Percentiles rank a stretch among this genome's conserved stretches.
Evolutionary conservation across 2,888 invertebrate genomes (phyloP).

Genomic region (Latrodectus hesperus): DNA sequence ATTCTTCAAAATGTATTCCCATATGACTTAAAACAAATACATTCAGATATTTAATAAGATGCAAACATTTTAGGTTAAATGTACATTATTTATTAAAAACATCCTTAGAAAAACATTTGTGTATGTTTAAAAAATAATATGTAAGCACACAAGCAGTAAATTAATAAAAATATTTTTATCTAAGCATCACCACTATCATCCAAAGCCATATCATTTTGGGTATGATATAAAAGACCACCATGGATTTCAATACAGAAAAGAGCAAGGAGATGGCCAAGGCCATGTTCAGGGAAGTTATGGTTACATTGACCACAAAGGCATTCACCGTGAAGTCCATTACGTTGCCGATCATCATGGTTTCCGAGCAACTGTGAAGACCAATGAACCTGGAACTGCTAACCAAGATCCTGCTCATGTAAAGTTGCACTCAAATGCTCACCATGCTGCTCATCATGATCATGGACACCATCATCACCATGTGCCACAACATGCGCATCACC

Average conservation of each 20-base stretch:
- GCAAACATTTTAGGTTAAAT: not conserved
- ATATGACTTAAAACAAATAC: not conserved
- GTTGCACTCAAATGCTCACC: conserved; percentile 23
- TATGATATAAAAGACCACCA: conserved; percentile 43
- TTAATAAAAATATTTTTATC: not conserved
- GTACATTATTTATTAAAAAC: not conserved
- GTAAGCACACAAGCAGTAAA: not conserved
- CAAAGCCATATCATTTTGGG: conserved; percentile 47
- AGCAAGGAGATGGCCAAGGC: conserved; percentile 34
- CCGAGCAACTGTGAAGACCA: conserved; percentile 47
- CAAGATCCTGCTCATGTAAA: conserved; percentile 52
- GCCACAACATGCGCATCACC: not conserved
- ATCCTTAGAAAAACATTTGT: not conserved
- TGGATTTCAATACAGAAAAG: conserved; percentile 33
- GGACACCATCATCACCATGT: conserved; percentile 8
- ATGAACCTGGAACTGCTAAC: conserved; percentile 49
- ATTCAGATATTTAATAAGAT: not conserved
- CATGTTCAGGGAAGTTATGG: conserved; percentile 52
- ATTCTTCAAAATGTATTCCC: not conserved
- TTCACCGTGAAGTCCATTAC: conserved; percentile 49
- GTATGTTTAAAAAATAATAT: not conserved
- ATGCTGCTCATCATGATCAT: conserved; percentile 14
- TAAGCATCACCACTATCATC: conserved; percentile 18
- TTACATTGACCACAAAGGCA: conserved; percentile 38
- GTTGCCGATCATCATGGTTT: conserved; percentile 43